Evolutionary conservation across 2,113 vertebrate species (phyloP).

Genomic region (Ailurus styani): DNA sequence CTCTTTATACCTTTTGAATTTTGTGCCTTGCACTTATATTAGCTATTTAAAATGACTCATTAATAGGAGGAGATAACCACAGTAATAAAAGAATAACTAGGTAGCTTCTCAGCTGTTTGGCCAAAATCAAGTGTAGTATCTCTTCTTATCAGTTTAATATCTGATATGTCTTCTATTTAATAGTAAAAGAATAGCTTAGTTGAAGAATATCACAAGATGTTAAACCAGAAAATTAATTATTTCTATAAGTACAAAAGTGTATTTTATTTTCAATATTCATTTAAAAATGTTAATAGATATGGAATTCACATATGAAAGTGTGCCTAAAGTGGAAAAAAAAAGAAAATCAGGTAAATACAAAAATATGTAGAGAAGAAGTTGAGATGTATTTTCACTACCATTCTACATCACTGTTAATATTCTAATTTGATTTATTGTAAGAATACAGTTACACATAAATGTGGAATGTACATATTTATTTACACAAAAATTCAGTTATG

Average conservation of each 20-base stretch:
- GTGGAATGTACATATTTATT: not conserved
- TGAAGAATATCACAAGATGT: not conserved
- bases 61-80: not conserved
- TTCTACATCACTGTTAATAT: not conserved
- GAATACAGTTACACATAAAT: not conserved
- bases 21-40: not conserved
- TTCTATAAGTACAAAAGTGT: not conserved
- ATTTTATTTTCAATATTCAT: not conserved
- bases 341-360: not conserved
- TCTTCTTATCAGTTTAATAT: not conserved
- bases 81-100: not conserved
- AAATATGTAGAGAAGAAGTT: not conserved
- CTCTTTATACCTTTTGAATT: not conserved
- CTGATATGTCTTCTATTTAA: not conserved
- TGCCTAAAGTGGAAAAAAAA: not conserved
- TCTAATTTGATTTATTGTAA: not conserved
- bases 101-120: not conserved
- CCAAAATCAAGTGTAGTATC: not conserved
- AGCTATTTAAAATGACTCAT: not conserved
- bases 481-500: not conserved
- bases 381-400: not conserved
- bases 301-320: not conserved
- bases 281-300: not conserved
- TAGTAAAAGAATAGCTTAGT: not conserved
- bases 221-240: not conserved